Evolutionary conservation across 2,888 invertebrate species (phyloP), one percentile per base, ranked within the genome.

Genomic region (Synanthedon formicaeformis): DNA sequence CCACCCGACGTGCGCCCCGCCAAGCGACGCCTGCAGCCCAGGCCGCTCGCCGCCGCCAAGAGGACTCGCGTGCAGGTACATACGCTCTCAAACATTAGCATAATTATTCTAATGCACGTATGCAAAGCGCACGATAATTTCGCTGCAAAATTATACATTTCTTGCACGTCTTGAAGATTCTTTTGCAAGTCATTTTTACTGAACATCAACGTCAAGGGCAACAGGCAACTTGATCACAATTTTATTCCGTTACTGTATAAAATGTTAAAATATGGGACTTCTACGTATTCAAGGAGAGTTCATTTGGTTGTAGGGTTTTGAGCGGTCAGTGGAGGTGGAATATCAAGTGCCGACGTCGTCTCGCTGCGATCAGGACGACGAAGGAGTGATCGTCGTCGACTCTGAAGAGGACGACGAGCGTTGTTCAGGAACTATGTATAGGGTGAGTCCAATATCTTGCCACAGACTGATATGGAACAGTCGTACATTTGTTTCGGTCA

Each of bases 331-430:
- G 50, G 91, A 92, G 67, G 92, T 93, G n/a, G 94, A 94, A 68
- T 93, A 93, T 71, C 92, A 95, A 83, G 94, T 95, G 55, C 95
- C 95, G 6, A 95, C 95, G 0, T 95, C 95, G 18, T 95, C 95
- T 34, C 94, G 95, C 66, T 90, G 95, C 55, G 95, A 95, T 71
- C 95, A 95, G 70, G 94, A 95, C 66, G 94, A 95, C 69, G 94
- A 94, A 60, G 90, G 90, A 14, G 92, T 94, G 48, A 92, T 94
- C 50, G 91, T 93, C 4, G 93, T 94, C 0, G 94, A 94, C 69
- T 94, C 94, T 0, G 94, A 94, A 61, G 94, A 93, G 64, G 94
- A 93, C 52, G 93, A 92, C 61, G 92, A 92, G 59, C 83, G 90
- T 14, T 89, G 90, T 71, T 84, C 87, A 14, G 90, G 89, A 60